Evolutionary conservation across 2,888 invertebrate genomes (phyloP).

Genomic region (Microctonus hyperodae): DNA sequence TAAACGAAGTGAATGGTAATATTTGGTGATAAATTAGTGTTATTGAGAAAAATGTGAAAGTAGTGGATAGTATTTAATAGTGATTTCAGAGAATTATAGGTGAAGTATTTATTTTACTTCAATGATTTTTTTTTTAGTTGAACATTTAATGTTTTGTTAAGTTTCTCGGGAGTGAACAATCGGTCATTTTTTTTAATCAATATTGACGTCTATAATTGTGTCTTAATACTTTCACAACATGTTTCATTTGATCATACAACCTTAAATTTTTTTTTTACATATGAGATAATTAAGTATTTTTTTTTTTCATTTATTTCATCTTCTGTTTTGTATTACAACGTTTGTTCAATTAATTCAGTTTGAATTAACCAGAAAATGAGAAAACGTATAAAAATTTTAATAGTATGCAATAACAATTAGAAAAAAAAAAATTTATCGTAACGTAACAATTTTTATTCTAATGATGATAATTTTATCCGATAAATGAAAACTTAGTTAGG

Average conservation of each 20-base stretch:
- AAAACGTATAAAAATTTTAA: neutral
- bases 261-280: too few species aligned
- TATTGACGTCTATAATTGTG: too few species aligned
- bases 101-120: neutral
- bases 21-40: neutral
- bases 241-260: too few species aligned
- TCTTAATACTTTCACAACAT: too few species aligned
- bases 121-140: neutral
- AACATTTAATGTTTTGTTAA: neutral
- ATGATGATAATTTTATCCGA: neutral
- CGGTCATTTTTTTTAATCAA: neutral
- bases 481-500: neutral
- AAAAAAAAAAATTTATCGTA: neutral
- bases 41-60: neutral
- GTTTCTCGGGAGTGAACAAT: neutral
- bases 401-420: neutral
- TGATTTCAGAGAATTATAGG: neutral
- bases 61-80: neutral
- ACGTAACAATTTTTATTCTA: neutral
- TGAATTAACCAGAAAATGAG: neutral
- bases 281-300: too few species aligned
- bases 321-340: neutral
- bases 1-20: neutral
- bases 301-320: too few species aligned
- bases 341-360: neutral